phyloP scores from a whole-genome alignment of 2,113 vertebrate genomes.

The Pollimyrus isidori region DNA sequence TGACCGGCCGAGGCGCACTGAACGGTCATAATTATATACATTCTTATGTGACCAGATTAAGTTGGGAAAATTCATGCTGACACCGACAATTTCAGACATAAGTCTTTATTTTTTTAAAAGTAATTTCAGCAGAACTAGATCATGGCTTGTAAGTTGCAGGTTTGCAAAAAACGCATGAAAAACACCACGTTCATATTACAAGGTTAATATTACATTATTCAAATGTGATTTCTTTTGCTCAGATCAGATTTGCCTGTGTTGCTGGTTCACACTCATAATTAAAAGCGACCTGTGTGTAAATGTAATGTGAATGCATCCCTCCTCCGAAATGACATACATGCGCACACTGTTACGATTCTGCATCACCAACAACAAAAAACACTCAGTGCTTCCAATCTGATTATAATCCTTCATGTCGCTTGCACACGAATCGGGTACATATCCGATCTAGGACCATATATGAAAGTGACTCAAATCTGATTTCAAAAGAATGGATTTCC shows the following conservation, averaged over 20 bases:
- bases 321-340: background rate
- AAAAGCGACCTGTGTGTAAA: background rate
- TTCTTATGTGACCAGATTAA: conserved; percentile 26
- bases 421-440: too few relatives aligned
- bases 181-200: background rate
- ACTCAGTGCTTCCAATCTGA: background rate
- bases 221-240: background rate
- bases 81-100: background rate
- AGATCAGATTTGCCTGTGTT: background rate
- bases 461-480: background rate
- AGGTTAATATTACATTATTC: background rate
- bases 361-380: background rate
- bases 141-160: too few relatives aligned
- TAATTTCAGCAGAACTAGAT: background rate
- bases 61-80: background rate
- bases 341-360: background rate
- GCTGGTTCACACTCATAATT: background rate
- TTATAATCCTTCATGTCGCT: background rate
- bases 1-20: conserved; percentile 16
- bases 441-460: background rate
- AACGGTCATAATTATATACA: conserved; percentile 18
- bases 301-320: background rate
- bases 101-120: background rate
- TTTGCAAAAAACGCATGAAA: too few relatives aligned
- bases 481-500: background rate